Evolutionary conservation across 1,140 invertebrate species (phyloP).

Genomic region (Coptotermes formosanus): DNA sequence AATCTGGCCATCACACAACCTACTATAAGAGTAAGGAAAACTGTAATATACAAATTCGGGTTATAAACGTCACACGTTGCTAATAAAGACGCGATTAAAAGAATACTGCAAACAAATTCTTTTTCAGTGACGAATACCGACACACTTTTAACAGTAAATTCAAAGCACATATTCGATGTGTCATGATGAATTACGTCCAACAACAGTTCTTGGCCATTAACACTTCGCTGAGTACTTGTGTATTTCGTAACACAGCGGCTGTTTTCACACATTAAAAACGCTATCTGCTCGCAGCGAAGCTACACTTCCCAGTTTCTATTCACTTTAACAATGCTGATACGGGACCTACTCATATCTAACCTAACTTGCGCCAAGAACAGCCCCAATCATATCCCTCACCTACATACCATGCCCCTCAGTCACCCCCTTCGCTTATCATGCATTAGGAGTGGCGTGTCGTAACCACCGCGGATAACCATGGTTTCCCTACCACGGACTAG

Average conservation of each 20-base stretch:
- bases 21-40: background rate
- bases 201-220: background rate
- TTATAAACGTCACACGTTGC: background rate
- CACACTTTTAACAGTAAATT: slow-evolving; percentile 19
- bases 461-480: too few species aligned
- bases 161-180: slow-evolving; percentile 12
- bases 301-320: too few species aligned
- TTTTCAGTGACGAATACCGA: background rate
- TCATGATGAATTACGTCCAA: slow-evolving; percentile 15
- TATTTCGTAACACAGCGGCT: background rate
- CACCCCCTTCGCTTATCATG: too few species aligned
- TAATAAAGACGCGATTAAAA: background rate
- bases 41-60: background rate
- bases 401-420: too few species aligned
- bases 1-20: background rate
- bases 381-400: too few species aligned
- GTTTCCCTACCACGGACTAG: too few species aligned
- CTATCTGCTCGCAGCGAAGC: too few species aligned
- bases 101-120: background rate
- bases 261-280: background rate
- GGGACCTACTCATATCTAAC: too few species aligned
- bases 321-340: too few species aligned
- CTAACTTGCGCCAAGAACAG: too few species aligned
- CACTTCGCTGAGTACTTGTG: background rate
- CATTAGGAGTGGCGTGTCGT: too few species aligned